Conservation (phyloP, 1,140 invertebrate genomes). For the Drosophila obscura region DNA sequence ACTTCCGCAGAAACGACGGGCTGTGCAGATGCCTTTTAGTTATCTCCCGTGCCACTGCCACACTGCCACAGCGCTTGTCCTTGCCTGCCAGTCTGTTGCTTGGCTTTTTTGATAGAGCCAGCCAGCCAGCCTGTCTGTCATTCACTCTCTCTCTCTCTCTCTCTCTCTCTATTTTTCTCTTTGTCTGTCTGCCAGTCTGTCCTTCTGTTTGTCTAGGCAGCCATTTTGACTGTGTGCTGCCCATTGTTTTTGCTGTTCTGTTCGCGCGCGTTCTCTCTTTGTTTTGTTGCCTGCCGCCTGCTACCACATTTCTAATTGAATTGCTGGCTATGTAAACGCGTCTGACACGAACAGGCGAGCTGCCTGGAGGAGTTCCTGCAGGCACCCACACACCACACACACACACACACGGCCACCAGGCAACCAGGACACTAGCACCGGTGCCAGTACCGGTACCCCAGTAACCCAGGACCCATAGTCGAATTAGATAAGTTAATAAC, state of each 20-base stretch:
- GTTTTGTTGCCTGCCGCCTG: constrained; percentile 53
- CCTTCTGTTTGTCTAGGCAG: constrained; percentile 58
- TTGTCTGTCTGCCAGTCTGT: constrained; percentile 44
- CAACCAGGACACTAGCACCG: background rate
- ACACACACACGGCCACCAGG: background rate
- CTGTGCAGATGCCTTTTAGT: too few species aligned
- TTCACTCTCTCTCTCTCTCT: constrained; percentile 11
- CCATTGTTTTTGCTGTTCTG: constrained; percentile 50
- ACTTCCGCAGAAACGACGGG: constrained; percentile 36
- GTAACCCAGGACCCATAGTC: constrained; percentile 56
- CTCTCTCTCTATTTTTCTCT: constrained; percentile 8
- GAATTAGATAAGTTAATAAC: constrained; percentile 83
- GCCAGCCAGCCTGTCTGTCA: constrained; percentile 43
- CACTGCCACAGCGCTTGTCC: constrained; percentile 5
- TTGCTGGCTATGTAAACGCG: constrained; percentile 73
- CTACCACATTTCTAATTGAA: constrained; percentile 77
- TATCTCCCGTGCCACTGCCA: too few species aligned
- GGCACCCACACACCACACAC: background rate
- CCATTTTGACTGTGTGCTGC: constrained; percentile 55
- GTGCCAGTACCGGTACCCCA: constrained; percentile 28
- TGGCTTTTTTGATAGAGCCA: constrained; percentile 57
- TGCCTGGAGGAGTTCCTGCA: constrained; percentile 24
- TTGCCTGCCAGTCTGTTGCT: constrained; percentile 63
- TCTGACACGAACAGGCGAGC: constrained; percentile 41
- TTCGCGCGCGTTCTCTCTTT: constrained; percentile 2